phyloP scores from a whole-genome alignment of 35 echinoderm and acorn worm genomes.

The Lytechinus variegatus region DNA sequence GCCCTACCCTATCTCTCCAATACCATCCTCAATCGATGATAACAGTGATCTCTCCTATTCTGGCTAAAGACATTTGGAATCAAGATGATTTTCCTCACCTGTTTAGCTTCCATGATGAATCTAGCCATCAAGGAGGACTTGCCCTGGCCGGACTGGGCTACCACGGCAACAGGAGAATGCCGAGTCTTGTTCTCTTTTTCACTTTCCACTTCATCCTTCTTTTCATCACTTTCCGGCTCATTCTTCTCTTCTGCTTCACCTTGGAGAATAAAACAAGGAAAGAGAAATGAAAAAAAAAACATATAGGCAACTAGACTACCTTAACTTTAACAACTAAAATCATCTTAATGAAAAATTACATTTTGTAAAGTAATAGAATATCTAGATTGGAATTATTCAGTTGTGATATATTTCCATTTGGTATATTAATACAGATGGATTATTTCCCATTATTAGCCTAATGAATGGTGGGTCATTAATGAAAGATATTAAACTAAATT shows the following conservation, averaged over 20 bases:
- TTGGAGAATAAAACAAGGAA: not conserved
- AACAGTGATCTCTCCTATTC: no score
- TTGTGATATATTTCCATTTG: no score
- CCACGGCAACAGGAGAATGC: conserved; percentile 61
- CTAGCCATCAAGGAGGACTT: conserved; percentile 88
- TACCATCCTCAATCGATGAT: no score
- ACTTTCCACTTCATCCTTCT: conserved; percentile 40
- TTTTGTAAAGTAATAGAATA: no score
- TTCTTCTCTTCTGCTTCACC: not conserved
- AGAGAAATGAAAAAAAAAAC: not conserved
- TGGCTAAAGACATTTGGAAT: no score
- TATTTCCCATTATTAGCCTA: no score
- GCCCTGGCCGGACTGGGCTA: conserved; percentile 84
- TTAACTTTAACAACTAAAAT: not conserved
- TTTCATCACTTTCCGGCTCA: not conserved
- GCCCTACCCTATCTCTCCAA: no score
- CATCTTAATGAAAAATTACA: no score
- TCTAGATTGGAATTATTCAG: no score
- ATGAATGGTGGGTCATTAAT: no score
- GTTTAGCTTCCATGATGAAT: conserved; percentile 75
- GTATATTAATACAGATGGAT: no score
- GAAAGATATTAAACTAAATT: no score
- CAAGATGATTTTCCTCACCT: conserved; percentile 51
- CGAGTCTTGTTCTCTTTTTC: not conserved
- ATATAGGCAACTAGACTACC: not conserved